Percentiles rank a stretch among this genome's conserved stretches.
These are phyloP conservation scores for Psettodes erumei DNA, from an alignment of 2,113 vertebrate species.

Conservation along the genomic window DNA sequence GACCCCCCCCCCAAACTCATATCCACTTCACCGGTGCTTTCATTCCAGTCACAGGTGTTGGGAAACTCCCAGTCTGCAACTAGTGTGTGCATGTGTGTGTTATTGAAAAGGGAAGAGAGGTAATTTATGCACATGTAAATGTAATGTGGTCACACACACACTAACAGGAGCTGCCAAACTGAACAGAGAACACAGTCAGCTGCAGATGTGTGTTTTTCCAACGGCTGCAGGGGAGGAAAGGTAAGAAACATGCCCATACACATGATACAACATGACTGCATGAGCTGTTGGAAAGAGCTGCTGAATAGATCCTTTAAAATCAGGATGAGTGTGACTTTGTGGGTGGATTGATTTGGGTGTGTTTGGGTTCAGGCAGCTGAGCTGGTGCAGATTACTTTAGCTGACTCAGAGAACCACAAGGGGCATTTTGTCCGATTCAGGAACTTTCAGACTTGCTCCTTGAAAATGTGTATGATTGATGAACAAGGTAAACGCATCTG, in stretches of 20 bases:
- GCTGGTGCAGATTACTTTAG: not conserved
- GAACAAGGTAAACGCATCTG: not conserved
- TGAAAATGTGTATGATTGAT: not conserved
- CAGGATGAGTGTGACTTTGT: conserved; percentile 39
- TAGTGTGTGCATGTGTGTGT: conserved; percentile 5
- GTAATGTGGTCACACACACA: not conserved
- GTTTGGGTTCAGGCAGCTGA: conserved; percentile 21
- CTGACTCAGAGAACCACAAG: not conserved
- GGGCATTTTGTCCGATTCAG: conserved; percentile 1
- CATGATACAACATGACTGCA: conserved; percentile 14
- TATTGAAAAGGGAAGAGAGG: conserved; percentile 8
- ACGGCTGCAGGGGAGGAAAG: conserved; percentile 7
- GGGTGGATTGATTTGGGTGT: conserved; percentile 13
- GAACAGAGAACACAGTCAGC: conserved; percentile 52
- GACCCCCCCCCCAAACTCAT: too few species aligned
- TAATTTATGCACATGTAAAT: conserved; percentile 19
- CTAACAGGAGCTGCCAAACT: not conserved
- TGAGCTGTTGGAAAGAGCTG: conserved; percentile 9
- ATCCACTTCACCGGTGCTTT: conserved; percentile 43
- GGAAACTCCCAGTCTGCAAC: conserved; percentile 37
- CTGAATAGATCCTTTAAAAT: conserved; percentile 50
- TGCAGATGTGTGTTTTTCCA: conserved; percentile 42
- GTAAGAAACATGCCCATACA: conserved; percentile 39
- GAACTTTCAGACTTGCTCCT: not conserved
- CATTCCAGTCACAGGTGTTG: conserved; percentile 62